Evolutionary conservation across 1,140 invertebrate species (phyloP).

Genomic region (Scaptomyza graminum): DNA sequence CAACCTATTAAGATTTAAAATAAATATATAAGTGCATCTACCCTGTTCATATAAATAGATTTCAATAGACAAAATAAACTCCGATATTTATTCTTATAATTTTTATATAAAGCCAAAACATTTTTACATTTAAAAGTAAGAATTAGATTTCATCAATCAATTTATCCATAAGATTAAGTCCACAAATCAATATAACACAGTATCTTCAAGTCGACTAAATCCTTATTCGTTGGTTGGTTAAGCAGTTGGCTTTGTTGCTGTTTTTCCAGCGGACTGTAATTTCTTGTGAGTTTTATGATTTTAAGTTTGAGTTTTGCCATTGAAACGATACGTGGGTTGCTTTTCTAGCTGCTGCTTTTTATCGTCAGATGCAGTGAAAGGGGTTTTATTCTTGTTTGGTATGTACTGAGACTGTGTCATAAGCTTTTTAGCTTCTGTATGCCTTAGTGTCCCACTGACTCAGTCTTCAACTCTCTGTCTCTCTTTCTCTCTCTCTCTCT

Average conservation of each 20-base stretch:
- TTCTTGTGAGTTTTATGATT: conserved; percentile 29
- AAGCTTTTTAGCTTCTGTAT: conserved; percentile 23
- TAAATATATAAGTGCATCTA: background rate
- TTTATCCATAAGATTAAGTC: no score
- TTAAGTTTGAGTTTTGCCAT: conserved; percentile 16
- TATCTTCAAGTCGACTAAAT: background rate
- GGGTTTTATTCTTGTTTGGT: conserved; percentile 11
- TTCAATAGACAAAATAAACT: no score
- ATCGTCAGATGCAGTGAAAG: conserved; percentile 29
- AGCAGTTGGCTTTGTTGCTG: conserved; percentile 16
- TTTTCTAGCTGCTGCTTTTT: conserved; percentile 4
- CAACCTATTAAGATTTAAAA: background rate
- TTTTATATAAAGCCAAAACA: no score
- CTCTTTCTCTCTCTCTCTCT: background rate
- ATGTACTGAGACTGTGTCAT: conserved; percentile 8
- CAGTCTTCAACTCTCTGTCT: background rate
- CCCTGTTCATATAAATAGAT: background rate
- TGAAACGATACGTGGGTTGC: background rate
- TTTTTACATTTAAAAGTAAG: no score
- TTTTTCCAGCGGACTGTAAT: conserved; percentile 20
- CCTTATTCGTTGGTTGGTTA: conserved; percentile 4
- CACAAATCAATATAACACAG: background rate
- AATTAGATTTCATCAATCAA: no score
- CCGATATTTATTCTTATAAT: no score
- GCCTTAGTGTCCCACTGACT: background rate